These are phyloP conservation scores for Arvicanthis niloticus DNA, from an alignment of 2,113 vertebrate species.

Conservation along the genomic window DNA sequence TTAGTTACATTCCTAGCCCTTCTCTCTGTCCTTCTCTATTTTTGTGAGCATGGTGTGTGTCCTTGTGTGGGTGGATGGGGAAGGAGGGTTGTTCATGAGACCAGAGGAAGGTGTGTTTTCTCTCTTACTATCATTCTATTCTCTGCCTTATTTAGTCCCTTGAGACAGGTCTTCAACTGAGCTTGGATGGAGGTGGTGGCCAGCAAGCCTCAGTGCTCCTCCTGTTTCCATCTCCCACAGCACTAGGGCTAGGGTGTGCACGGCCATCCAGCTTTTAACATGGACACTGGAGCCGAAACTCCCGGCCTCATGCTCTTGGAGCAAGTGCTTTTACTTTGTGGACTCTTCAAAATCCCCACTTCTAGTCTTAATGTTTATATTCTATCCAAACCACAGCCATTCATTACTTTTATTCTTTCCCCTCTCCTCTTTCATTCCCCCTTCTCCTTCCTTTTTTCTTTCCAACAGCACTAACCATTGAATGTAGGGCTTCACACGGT, in stretches of 20 bases:
- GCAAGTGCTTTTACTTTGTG: neutral
- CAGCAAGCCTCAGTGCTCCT: neutral
- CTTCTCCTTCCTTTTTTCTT: neutral
- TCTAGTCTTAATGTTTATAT: neutral
- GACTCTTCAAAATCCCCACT: neutral
- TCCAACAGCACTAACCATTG: neutral
- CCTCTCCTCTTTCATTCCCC: neutral
- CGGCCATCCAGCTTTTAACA: no score
- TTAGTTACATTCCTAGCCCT: neutral
- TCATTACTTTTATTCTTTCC: neutral
- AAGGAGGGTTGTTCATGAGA: neutral
- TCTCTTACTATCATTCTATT: neutral
- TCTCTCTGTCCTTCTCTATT: neutral
- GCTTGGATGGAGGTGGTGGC: neutral
- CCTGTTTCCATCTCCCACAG: neutral
- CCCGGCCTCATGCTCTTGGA: neutral
- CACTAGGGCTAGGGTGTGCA: neutral
- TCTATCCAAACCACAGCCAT: neutral
- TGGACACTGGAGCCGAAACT: neutral
- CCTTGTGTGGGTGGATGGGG: neutral
- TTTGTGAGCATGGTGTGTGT: neutral
- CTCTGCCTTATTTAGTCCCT: neutral
- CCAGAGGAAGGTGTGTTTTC: neutral
- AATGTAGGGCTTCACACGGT: neutral
- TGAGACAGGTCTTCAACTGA: neutral